Base-by-base conservation (phyloP, 2,797 vertebrate species). In the Anomalospiza imberbis region DNA sequence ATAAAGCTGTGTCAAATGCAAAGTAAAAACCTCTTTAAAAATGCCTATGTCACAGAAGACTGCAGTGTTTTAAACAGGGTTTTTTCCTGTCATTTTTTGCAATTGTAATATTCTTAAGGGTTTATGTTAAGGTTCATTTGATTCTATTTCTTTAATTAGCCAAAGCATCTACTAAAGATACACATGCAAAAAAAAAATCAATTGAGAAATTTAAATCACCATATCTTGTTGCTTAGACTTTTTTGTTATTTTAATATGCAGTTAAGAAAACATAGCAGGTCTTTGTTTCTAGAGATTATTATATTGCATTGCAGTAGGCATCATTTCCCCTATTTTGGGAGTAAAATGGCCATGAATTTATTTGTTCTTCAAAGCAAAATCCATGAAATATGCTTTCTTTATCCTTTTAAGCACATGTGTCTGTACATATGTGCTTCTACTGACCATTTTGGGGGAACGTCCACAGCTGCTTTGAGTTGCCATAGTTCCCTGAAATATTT, bases 251-350 rank as follows among this genome's bases (percentile, higher is more conserved):
- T 95, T 94, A 86, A 73, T 70, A 62, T 25, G 38, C 17, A 31
- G 18, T 38, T 81, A 79, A 73, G 55, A 91, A 94, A 94, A 76
- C 48, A 91, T 16, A 86, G 2, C 13, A 68, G 83, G 36, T 53
- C 25, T 78, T 95, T 95, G 29, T 90, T 94, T 93, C 73, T 82
- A 81, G 51, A 75, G 19, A 84, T 62, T 84, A 38, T 84, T 68
- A 47, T 73, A 85, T 79, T 74, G 22, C 31, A 61, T 29, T 70
- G 42, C n/a, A 81, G 36, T 25, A 88, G 40, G 55, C 62, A 40
- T 70, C 1, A 2, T 51, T 40, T 68, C 17, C 28, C 16, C 18
- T 50, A 19, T 85, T 82, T 75, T 25, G 44, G 17, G 40, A 85
- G 28, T 60, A 73, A 91, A 93, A 84, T 63, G 42, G 2, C 42